Conservation (phyloP, 2,113 vertebrate species). For the Ptychochromis oligacanthus region DNA sequence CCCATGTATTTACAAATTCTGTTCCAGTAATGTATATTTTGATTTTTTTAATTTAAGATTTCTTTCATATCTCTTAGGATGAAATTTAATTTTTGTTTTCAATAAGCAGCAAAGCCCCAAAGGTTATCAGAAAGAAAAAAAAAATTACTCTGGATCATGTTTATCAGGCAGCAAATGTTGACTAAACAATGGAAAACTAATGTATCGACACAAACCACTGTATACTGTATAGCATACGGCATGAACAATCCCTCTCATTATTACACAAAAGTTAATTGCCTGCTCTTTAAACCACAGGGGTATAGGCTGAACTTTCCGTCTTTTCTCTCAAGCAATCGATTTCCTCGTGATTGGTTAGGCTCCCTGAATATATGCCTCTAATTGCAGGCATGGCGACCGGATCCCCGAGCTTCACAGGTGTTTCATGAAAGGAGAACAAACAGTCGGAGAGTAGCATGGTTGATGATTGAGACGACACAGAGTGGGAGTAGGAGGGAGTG, state of each 20-base stretch:
- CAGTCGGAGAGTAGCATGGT: conserved; percentile 15
- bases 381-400: conserved; percentile 46
- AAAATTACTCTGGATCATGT: neutral
- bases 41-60: neutral
- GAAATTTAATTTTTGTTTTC: neutral
- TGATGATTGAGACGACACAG: conserved; percentile 37
- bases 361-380: conserved; percentile 34
- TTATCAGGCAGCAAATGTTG: neutral
- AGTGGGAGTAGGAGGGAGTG: conserved; percentile 25
- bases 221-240: neutral
- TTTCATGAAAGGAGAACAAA: conserved; percentile 63
- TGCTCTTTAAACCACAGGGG: conserved; percentile 32
- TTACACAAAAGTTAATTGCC: conserved; percentile 6
- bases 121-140: neutral
- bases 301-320: conserved; percentile 16
- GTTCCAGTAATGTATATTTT: neutral
- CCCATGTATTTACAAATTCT: neutral
- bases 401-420: conserved; percentile 63
- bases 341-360: conserved; percentile 15
- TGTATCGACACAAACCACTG: neutral
- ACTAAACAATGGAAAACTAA: neutral
- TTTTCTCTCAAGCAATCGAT: conserved; percentile 29
- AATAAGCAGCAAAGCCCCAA: neutral
- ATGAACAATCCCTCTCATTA: conserved; percentile 3
- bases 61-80: neutral